phyloP scores from a whole-genome alignment of 2,797 vertebrate species.

The Geotrypetes seraphini region DNA sequence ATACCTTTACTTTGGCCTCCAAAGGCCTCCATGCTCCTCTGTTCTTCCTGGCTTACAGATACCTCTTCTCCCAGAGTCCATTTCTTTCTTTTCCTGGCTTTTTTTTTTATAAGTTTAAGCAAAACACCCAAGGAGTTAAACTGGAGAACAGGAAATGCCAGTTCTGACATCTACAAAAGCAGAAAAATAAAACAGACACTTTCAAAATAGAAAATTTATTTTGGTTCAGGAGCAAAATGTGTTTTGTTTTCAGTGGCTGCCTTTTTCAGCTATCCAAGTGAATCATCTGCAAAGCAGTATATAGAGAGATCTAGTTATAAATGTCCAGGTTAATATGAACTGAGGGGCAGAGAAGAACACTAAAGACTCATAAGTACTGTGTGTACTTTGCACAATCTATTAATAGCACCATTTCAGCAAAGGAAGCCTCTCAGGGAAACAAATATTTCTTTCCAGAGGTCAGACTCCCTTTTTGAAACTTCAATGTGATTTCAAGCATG shows the following conservation, averaged over 20 bases:
- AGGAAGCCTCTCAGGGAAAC: conserved; percentile 1
- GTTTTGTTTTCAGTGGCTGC: conserved; percentile 11
- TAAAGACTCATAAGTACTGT: neutral
- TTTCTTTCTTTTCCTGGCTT: no score
- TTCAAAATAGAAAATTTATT: no score
- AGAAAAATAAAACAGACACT: no score
- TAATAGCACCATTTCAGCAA: neutral
- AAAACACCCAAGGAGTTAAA: no score
- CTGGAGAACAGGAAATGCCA: no score
- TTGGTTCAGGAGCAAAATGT: conserved; percentile 3
- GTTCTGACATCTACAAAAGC: no score
- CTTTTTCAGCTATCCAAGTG: conserved; percentile 15
- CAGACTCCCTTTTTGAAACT: neutral
- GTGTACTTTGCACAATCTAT: neutral
- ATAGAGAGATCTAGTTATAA: neutral
- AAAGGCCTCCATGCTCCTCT: no score
- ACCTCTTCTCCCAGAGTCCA: no score
- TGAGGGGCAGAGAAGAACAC: neutral
- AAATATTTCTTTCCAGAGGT: neutral
- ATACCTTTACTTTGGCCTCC: no score
- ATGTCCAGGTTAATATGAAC: conserved; percentile 2
- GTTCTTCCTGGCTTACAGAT: no score
- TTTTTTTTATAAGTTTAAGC: no score
- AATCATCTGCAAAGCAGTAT: conserved; percentile 1
- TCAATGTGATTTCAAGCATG: neutral